Evolutionary conservation across 2,888 invertebrate species (phyloP).

Genomic region (Pristionchus maxplancki): DNA sequence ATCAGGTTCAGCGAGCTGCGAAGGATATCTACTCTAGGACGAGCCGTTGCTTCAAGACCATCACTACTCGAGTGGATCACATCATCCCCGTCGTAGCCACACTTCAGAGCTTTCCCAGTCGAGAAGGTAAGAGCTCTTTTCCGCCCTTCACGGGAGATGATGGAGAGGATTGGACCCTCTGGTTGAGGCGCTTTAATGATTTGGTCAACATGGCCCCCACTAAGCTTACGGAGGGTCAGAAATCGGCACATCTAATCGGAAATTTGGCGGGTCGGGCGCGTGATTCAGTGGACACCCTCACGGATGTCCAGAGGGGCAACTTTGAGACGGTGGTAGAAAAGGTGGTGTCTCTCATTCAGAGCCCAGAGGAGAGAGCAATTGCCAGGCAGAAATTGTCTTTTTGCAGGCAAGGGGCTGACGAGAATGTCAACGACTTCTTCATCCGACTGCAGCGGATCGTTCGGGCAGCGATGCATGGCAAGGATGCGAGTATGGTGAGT

Average conservation of each 20-base stretch:
- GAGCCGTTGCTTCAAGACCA: not conserved
- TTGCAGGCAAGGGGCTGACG: constrained; percentile 21
- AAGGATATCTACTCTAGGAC: not conserved
- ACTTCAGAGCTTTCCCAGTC: not conserved
- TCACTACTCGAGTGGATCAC: not conserved
- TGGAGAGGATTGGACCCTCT: not conserved
- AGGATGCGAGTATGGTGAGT: not conserved
- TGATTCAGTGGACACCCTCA: not conserved
- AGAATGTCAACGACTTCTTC: not conserved
- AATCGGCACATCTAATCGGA: not conserved
- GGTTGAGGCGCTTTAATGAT: constrained; percentile 1
- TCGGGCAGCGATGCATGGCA: not conserved
- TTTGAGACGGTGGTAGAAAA: not conserved
- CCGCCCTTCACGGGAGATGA: not conserved
- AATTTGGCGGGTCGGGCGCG: not conserved
- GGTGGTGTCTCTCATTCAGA: not conserved
- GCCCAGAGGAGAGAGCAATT: not conserved
- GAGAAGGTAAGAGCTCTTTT: not conserved
- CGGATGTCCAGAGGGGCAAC: not conserved
- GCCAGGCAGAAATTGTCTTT: not conserved
- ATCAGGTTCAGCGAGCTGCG: not conserved
- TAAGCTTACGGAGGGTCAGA: not conserved
- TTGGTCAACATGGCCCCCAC: not conserved
- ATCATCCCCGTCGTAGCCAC: not conserved
- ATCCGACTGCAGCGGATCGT: not conserved